phyloP scores from a whole-genome alignment of 1,140 invertebrate genomes.

The Papilio polyxenes region DNA sequence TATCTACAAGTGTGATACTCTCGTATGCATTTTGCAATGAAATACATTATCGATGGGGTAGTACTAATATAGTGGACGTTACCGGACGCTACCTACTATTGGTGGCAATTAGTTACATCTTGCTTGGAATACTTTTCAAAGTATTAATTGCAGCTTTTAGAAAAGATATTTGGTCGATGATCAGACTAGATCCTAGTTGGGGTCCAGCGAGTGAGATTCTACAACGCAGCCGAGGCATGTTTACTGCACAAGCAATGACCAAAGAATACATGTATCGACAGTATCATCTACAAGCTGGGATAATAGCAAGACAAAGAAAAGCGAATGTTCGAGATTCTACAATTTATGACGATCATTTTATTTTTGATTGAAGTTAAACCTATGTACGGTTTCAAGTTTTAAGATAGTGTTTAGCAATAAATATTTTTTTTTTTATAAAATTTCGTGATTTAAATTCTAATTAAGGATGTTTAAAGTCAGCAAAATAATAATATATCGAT shows the following conservation, averaged over 20 bases:
- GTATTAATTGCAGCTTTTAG: conserved; percentile 50
- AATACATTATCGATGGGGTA: conserved; percentile 42
- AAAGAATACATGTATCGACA: conserved; percentile 76
- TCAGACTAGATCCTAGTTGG: conserved; percentile 59
- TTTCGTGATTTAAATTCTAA: background rate
- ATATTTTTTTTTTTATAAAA: too few relatives aligned
- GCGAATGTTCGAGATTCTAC: conserved; percentile 52
- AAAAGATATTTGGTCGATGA: conserved; percentile 44
- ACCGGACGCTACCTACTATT: conserved; percentile 42
- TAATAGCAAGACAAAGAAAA: conserved; percentile 55
- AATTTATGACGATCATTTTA: conserved; percentile 25
- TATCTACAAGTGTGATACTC: conserved; percentile 50
- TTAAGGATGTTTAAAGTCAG: background rate
- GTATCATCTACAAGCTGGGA: conserved; percentile 71
- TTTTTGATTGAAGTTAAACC: conserved; percentile 32
- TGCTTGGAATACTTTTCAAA: conserved; percentile 46
- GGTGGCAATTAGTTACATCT: conserved; percentile 14
- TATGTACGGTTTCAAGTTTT: too few relatives aligned
- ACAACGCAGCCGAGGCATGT: conserved; percentile 70
- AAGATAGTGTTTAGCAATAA: too few relatives aligned
- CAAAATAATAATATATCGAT: too few relatives aligned
- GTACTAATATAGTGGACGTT: conserved; percentile 31
- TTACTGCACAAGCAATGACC: conserved; percentile 74
- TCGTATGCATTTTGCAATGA: conserved; percentile 54
- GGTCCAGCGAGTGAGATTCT: conserved; percentile 62